A percentile compares a stretch with the other conserved stretches of the same genome.
phyloP scores from a whole-genome alignment of 2,113 vertebrate genomes.

The Pao palembangensis region DNA sequence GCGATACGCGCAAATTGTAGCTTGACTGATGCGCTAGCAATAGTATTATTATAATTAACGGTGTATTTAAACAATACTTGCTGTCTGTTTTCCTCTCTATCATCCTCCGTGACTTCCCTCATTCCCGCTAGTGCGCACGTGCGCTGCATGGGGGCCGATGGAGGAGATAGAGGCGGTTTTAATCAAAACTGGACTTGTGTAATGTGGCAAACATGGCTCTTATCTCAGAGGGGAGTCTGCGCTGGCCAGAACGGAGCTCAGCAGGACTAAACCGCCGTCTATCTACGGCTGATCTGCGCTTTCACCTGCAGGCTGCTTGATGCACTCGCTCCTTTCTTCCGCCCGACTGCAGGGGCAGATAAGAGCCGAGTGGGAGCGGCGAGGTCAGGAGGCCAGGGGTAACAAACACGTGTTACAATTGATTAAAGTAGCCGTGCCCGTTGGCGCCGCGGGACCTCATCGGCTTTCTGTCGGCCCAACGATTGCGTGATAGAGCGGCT shows the following conservation, averaged over 20 bases:
- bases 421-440: constrained; percentile 31
- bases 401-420: constrained; percentile 36
- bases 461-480: constrained; percentile 27
- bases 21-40: no score
- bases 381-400: constrained; percentile 29
- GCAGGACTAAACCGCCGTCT: constrained; percentile 28
- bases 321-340: constrained; percentile 24
- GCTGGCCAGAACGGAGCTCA: constrained; percentile 4
- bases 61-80: no score
- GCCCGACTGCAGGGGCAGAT: constrained; percentile 42
- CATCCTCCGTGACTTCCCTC: constrained; percentile 48
- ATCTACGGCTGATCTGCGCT: constrained; percentile 30
- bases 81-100: no score
- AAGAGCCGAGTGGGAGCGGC: constrained; percentile 35
- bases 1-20: no score
- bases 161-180: constrained; percentile 61
- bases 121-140: constrained; percentile 41
- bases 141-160: constrained; percentile 32
- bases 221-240: constrained; percentile 49
- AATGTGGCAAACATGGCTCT: constrained; percentile 58
- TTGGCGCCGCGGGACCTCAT: constrained; percentile 21
- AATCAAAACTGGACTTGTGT: constrained; percentile 68
- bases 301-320: constrained; percentile 16
- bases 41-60: no score
- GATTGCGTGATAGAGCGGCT: constrained; percentile 20